phyloP scores from a whole-genome alignment of 2,888 invertebrate genomes.

The Sipunculus nudus region DNA sequence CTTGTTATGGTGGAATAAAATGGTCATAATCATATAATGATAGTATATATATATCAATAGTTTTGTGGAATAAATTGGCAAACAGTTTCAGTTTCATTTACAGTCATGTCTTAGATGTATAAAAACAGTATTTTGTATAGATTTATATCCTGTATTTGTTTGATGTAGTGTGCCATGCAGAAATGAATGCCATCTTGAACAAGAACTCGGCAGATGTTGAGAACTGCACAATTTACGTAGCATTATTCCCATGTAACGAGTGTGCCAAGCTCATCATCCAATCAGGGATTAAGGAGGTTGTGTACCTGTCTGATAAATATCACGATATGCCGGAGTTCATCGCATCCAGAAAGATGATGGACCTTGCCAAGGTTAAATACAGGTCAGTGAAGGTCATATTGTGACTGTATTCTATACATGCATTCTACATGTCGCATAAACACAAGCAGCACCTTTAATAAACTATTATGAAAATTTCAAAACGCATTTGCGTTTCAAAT shows the following conservation, averaged over 20 bases:
- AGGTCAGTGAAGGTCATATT: conserved; percentile 36
- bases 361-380: conserved; percentile 78
- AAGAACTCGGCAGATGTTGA: conserved; percentile 82
- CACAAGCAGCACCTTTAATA: not conserved
- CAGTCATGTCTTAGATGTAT: no score
- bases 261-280: conserved; percentile 98
- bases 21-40: no score
- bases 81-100: no score
- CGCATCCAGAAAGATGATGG: conserved; percentile 85
- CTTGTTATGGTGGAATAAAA: no score
- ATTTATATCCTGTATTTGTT: no score
- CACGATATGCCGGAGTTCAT: conserved; percentile 74
- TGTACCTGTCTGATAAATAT: conserved; percentile 85
- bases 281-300: conserved; percentile 79
- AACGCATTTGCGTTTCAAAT: not conserved
- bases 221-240: conserved; percentile 86
- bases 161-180: conserved; percentile 95
- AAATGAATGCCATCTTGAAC: conserved; percentile 95
- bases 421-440: not conserved
- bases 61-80: no score
- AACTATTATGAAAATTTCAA: not conserved
- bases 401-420: not conserved
- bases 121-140: no score
- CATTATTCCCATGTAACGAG: conserved; percentile 95
- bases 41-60: no score